Evolutionary conservation across 2,888 invertebrate genomes (phyloP).

Genomic region (Mimas tiliae): DNA sequence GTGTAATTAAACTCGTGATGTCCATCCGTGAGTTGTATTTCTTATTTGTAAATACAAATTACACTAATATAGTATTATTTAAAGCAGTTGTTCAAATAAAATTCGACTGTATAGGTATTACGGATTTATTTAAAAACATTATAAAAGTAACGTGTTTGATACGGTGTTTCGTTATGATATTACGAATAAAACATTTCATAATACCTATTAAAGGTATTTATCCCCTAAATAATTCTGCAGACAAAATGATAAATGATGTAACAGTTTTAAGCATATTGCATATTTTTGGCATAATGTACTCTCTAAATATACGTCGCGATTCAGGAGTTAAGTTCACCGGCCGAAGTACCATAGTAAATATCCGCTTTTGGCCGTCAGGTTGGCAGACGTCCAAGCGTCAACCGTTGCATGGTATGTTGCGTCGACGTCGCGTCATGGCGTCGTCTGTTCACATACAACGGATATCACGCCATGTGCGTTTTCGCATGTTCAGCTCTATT

Average conservation of each 20-base stretch:
- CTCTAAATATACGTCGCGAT: constrained; percentile 26
- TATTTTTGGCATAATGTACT: constrained; percentile 28
- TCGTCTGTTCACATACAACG: constrained; percentile 51
- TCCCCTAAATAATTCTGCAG: too few species aligned
- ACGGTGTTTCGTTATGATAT: too few species aligned
- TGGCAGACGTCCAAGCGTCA: constrained; percentile 62
- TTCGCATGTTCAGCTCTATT: constrained; percentile 42
- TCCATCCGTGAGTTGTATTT: too few species aligned
- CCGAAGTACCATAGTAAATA: constrained; percentile 58
- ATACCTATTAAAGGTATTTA: too few species aligned
- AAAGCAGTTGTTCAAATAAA: background rate
- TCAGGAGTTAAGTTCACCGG: constrained; percentile 49
- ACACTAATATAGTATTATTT: background rate
- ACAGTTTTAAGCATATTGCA: constrained; percentile 19
- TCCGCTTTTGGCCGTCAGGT: constrained; percentile 60
- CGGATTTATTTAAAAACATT: background rate
- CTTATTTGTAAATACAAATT: too few species aligned
- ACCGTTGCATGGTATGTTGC: constrained; percentile 12
- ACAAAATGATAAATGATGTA: too few species aligned
- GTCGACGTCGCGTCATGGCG: constrained; percentile 14
- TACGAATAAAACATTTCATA: too few species aligned
- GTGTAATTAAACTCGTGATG: too few species aligned
- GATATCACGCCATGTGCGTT: constrained; percentile 61
- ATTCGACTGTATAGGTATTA: too few species aligned
- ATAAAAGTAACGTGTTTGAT: too few species aligned